Conservation (phyloP, 2,113 vertebrate species). For the Peromyscus polionotus region DNA sequence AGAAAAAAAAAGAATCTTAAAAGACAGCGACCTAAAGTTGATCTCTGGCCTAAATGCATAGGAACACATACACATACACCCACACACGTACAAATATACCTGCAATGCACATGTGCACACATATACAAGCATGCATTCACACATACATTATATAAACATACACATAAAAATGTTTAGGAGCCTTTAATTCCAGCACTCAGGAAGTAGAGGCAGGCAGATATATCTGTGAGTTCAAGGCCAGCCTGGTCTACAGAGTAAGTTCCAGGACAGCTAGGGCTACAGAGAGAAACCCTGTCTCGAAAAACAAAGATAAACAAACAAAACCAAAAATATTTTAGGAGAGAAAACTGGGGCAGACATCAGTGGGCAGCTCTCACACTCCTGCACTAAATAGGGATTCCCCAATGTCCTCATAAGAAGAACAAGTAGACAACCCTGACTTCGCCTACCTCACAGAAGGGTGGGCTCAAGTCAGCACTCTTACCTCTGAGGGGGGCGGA, state of each 20-base stretch:
- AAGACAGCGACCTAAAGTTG: not conserved
- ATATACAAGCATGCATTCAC: not conserved
- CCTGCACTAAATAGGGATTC: not conserved
- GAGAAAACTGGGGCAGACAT: slow-evolving; percentile 4
- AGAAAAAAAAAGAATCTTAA: not conserved
- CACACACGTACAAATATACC: not conserved
- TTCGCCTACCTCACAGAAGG: not conserved
- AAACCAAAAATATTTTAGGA: not conserved
- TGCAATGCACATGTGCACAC: not conserved
- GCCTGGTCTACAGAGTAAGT: not conserved
- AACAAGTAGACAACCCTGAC: not conserved
- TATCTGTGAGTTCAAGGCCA: not conserved
- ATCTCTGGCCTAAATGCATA: not conserved
- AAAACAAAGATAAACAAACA: not conserved
- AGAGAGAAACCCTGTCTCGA: not conserved
- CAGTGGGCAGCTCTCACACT: not conserved
- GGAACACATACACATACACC: not conserved
- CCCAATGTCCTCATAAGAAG: not conserved
- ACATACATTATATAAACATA: not conserved
- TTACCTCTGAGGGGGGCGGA: slow-evolving; percentile 90
- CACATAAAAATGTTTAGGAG: not conserved
- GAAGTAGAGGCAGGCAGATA: not conserved
- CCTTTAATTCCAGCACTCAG: not conserved
- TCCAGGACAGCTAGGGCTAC: not conserved
- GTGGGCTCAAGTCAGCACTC: not conserved